Evolutionary conservation across 2,113 vertebrate species (phyloP).

Genomic region (Albula glossodonta): DNA sequence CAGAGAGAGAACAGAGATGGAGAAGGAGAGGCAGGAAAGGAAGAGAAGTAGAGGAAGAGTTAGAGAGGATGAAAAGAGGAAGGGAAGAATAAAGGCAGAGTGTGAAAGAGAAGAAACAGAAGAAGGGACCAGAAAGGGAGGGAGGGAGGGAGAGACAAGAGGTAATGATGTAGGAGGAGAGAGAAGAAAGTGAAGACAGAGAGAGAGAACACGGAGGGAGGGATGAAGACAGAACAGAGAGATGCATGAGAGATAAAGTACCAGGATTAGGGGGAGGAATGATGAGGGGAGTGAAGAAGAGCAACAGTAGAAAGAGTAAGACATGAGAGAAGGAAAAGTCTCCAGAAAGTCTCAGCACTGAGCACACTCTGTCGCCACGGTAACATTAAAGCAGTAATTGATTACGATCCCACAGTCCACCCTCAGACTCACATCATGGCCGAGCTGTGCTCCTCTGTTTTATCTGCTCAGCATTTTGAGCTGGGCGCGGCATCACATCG

Average conservation of each 20-base stretch:
- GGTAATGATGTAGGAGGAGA: not conserved
- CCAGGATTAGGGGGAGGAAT: not conserved
- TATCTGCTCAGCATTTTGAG: slow-evolving; percentile 27
- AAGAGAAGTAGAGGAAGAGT: not conserved
- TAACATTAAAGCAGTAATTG: not conserved
- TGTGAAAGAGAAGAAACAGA: not conserved
- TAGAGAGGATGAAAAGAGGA: not conserved
- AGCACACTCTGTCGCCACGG: not conserved
- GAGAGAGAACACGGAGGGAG: not conserved
- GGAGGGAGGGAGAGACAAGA: not conserved
- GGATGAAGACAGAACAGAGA: not conserved
- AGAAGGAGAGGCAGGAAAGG: not conserved
- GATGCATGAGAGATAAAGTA: not conserved
- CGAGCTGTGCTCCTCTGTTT: not conserved
- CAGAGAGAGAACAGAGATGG: not conserved
- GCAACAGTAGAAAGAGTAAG: not conserved
- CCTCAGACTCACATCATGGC: not conserved
- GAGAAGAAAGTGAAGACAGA: not conserved
- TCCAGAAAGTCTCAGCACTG: not conserved
- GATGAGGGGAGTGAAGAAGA: not conserved
- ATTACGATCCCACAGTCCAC: slow-evolving; percentile 25
- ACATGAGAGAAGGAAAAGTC: not conserved
- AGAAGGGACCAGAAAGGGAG: not conserved
- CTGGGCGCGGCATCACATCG: not conserved
- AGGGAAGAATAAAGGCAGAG: not conserved